phyloP scores from a whole-genome alignment of 2,888 invertebrate species.

The Dynastes hyllus region DNA sequence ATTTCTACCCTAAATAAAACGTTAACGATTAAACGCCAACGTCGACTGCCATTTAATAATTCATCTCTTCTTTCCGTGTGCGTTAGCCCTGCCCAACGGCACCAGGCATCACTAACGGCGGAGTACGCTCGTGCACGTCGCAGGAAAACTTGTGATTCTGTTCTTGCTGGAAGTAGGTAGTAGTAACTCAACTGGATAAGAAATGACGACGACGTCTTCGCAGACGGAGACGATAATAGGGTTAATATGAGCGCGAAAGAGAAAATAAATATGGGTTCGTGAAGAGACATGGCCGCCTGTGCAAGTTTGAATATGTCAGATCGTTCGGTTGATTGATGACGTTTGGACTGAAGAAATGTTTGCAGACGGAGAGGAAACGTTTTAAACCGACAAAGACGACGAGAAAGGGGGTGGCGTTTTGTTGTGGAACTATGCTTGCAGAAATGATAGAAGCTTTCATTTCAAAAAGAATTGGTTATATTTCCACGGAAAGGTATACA shows the following conservation, averaged over 20 bases:
- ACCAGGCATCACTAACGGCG: conserved; percentile 33
- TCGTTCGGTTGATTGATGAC: conserved; percentile 44
- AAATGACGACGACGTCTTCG: conserved; percentile 27
- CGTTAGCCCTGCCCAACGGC: conserved; percentile 38
- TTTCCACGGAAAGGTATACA: neutral
- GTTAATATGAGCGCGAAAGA: conserved; percentile 38
- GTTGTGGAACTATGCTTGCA: conserved; percentile 16
- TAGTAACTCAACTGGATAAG: conserved; percentile 42
- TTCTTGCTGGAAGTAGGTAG: conserved; percentile 34
- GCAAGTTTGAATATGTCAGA: conserved; percentile 45
- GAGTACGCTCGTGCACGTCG: conserved; percentile 31
- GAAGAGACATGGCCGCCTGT: conserved; percentile 33
- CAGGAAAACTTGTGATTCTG: conserved; percentile 42
- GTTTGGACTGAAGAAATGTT: conserved; percentile 45
- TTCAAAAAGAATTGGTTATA: conserved; percentile 14
- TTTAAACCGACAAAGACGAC: conserved; percentile 22
- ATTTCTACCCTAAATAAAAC: conserved; percentile 44
- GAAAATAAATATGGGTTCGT: conserved; percentile 40
- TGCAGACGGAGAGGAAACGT: conserved; percentile 14
- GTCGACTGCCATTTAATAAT: conserved; percentile 47
- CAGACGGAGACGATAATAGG: conserved; percentile 42
- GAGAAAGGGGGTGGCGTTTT: conserved; percentile 17
- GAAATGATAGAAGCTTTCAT: conserved; percentile 11
- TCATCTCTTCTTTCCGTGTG: conserved; percentile 39
- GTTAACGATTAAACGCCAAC: conserved; percentile 50